Conservation (phyloP, 1,140 invertebrate species). For the Rhynchophorus ferrugineus region DNA sequence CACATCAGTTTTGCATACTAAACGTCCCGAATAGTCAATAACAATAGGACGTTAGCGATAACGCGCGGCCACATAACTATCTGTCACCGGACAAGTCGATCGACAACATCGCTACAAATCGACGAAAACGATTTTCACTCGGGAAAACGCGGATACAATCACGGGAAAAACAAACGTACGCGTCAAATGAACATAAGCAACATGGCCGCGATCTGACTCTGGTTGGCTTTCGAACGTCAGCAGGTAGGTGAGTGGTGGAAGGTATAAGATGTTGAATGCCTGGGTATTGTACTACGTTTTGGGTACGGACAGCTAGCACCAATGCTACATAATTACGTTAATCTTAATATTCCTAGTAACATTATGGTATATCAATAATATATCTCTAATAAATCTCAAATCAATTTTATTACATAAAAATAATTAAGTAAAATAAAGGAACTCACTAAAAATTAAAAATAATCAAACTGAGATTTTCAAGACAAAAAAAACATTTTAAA, state of each 20-base stretch:
- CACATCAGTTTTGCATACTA: constrained; percentile 18
- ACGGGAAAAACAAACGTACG: constrained; percentile 9
- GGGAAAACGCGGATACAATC: neutral
- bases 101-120: neutral
- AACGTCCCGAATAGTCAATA: constrained; percentile 4
- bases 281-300: constrained; percentile 23
- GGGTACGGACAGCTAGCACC: constrained; percentile 3
- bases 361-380: neutral
- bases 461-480: no score
- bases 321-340: neutral
- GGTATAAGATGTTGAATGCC: constrained; percentile 20
- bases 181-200: constrained; percentile 20
- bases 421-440: no score
- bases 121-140: constrained; percentile 2
- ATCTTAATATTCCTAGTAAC: neutral
- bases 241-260: constrained; percentile 28
- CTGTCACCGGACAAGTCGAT: neutral
- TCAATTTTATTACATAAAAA: no score
- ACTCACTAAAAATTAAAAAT: no score
- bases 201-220: constrained; percentile 28
- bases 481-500: no score
- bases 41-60: neutral
- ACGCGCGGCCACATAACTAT: neutral
- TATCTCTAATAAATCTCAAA: no score
- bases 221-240: constrained; percentile 24